Conservation (phyloP, 1,140 invertebrate species). For the Diabrotica virgifera region DNA sequence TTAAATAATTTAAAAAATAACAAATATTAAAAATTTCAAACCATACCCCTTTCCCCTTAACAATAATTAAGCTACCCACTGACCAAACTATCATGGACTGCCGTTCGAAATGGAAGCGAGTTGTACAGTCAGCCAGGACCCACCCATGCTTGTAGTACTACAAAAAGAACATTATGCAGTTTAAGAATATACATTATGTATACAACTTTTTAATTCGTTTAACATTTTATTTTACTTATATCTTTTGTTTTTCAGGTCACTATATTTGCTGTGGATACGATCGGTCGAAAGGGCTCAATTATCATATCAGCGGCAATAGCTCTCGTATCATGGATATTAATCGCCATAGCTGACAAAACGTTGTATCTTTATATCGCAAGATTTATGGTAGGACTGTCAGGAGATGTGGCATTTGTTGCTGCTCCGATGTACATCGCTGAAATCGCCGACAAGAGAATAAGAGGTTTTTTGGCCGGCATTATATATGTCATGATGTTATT, state of each 20-base stretch:
- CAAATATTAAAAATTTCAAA: no score
- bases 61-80: no score
- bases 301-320: conserved; percentile 57
- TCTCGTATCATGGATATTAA: conserved; percentile 60
- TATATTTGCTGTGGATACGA: conserved; percentile 54
- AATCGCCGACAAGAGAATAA: conserved; percentile 41
- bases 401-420: conserved; percentile 40
- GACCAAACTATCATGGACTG: no score
- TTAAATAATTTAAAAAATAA: no score
- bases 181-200: no score
- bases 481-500: conserved; percentile 42
- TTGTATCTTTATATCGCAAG: conserved; percentile 53
- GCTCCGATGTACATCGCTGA: conserved; percentile 45
- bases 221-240: no score
- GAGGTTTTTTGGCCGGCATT: conserved; percentile 37
- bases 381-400: conserved; percentile 39
- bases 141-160: no score
- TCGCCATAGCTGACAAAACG: conserved; percentile 49
- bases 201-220: no score
- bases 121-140: no score
- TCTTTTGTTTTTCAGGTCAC: conserved; percentile 38
- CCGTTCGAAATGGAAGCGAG: no score
- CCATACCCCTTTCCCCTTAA: no score
- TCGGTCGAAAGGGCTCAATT: conserved; percentile 62
- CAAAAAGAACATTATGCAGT: no score